phyloP scores from a whole-genome alignment of 2,113 vertebrate species.

The Ranitomeya variabilis region DNA sequence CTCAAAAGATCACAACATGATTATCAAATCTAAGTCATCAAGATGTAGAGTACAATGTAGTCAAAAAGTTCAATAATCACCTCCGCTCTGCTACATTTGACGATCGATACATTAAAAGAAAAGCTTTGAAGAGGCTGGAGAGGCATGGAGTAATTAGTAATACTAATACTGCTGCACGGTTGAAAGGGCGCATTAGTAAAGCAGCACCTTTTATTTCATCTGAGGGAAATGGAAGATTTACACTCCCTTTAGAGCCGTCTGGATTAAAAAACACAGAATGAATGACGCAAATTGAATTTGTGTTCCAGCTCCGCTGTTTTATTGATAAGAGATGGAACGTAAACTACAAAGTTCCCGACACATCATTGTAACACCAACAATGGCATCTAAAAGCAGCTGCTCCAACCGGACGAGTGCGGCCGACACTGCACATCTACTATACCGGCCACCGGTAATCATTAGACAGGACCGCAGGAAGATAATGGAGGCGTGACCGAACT shows the following conservation, averaged over 20 bases:
- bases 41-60: background rate
- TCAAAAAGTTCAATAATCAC: background rate
- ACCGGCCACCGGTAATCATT: background rate
- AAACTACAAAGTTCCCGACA: background rate
- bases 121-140: background rate
- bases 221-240: background rate
- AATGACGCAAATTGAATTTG: conserved; percentile 16
- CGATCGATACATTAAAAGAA: conserved; percentile 7
- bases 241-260: conserved; percentile 10
- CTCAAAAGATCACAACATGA: background rate
- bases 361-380: background rate
- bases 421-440: background rate
- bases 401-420: background rate
- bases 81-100: background rate
- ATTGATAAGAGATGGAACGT: background rate
- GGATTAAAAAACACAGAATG: background rate
- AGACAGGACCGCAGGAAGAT: conserved; percentile 10
- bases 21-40: background rate
- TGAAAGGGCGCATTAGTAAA: conserved; percentile 2
- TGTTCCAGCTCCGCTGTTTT: background rate
- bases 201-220: conserved; percentile 23
- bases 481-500: conserved; percentile 43
- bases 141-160: conserved; percentile 3
- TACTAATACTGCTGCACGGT: background rate
- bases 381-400: background rate